Evolutionary conservation across 2,797 vertebrate genomes (phyloP).

Genomic region (Gila robusta): DNA sequence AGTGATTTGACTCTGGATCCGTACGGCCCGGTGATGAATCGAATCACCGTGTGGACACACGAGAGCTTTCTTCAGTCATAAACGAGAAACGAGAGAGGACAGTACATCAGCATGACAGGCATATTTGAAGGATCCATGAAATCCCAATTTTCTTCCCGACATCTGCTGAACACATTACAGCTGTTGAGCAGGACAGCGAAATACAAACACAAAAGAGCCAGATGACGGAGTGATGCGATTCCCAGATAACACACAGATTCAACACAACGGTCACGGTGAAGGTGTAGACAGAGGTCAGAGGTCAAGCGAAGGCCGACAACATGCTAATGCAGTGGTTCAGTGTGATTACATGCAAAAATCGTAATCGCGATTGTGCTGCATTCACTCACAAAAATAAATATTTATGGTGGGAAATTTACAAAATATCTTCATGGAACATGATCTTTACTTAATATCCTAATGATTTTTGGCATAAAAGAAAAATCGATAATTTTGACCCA

Average conservation of each 20-base stretch:
- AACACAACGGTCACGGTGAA: background rate
- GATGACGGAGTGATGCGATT: conserved; percentile 19
- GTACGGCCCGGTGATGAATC: background rate
- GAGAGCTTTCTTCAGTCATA: conserved; percentile 31
- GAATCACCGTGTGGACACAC: background rate
- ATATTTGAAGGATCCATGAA: conserved; percentile 71
- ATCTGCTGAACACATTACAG: conserved; percentile 86
- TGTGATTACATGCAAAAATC: background rate
- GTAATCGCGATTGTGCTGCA: too few relatives aligned
- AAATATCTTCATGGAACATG: too few relatives aligned
- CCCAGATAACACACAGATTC: background rate
- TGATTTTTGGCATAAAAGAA: too few relatives aligned
- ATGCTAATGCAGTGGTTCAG: background rate
- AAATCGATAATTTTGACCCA: too few relatives aligned
- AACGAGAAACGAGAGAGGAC: conserved; percentile 50
- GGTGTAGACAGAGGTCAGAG: background rate
- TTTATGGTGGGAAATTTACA: too few relatives aligned
- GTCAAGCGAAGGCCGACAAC: background rate
- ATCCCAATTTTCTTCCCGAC: conserved; percentile 74
- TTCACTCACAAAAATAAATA: too few relatives aligned
- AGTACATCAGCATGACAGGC: conserved; percentile 73
- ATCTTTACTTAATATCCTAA: too few relatives aligned
- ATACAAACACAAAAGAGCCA: conserved; percentile 40
- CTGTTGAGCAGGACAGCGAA: conserved; percentile 38
- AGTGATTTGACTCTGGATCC: background rate